Evolutionary conservation across 2,113 vertebrate genomes (phyloP), one percentile per base, ranked within the genome.

Genomic region (Corvus moneduloides): DNA sequence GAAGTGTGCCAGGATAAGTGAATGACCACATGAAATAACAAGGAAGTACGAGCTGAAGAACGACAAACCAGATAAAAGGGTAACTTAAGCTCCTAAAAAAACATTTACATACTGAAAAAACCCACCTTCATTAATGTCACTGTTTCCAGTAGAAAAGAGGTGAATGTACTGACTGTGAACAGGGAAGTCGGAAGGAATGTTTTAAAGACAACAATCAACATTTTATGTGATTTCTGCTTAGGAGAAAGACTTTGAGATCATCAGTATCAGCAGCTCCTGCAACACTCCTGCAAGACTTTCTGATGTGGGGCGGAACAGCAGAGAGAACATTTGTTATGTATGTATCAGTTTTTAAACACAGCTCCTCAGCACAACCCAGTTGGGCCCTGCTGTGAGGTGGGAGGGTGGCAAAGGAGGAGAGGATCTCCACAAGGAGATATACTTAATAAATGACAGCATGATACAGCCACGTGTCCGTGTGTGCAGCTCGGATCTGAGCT

Each of bases 311-410:
- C 2, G 8, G 52, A 72, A 64, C 0, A 90, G 59, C 43, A 89
- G 48, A 80, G 72, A 71, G 41, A 62, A 66, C 69, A 39, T 46
- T 76, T 77, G 43, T 41, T 63, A 39, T 1, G n/a, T 16, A 28
- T 13, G 27, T 26, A 80, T 94, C 68, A 63, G 68, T 90, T 95
- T 96, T 96, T 95, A 94, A 96, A 82, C 21, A 82, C 10, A 46
- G 51, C 9, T 94, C 72, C 81, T 89, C 80, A 68, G 89, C 73
- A 91, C 66, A 90, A 64, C 49, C 75, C 77, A 54, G 68, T 0
- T 24, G 28, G 46, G 49, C 54, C 89, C 41, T 28, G 68, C 91
- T 96, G 93, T 43, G 86, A 90, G 51, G 22, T 2, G 7, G 79
- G 72, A 74, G 51, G 74, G 89, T 84, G 89, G 89, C 69, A 89